A percentile compares a stretch with the other conserved stretches of the same genome.
These are phyloP conservation scores for Sphyrna mokarran DNA, from an alignment of 2,113 vertebrate genomes.

Conservation along the genomic window DNA sequence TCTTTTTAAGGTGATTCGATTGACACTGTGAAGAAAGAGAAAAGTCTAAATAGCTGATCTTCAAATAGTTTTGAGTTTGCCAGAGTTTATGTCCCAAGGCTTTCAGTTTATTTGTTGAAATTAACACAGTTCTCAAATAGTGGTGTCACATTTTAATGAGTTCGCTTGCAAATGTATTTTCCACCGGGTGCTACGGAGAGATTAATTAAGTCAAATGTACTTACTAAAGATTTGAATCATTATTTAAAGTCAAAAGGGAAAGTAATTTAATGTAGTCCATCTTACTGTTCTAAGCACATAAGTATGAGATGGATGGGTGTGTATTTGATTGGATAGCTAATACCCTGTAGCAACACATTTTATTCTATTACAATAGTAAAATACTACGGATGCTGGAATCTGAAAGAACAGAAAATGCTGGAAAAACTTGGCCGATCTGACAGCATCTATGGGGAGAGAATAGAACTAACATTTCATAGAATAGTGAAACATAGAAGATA, in stretches of 20 bases:
- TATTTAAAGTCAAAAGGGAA: neutral
- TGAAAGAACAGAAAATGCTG: too few relatives aligned
- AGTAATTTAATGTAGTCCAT: neutral
- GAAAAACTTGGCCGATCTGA: too few relatives aligned
- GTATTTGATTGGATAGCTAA: neutral
- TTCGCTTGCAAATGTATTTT: neutral
- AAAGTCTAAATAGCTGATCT: neutral
- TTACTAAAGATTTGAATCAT: neutral
- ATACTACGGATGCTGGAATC: too few relatives aligned
- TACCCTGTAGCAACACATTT: neutral
- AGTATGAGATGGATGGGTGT: neutral
- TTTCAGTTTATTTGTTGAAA: neutral
- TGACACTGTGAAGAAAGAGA: neutral
- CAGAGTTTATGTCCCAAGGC: neutral
- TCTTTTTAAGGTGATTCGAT: neutral
- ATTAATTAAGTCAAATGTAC: neutral
- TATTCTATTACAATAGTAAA: too few relatives aligned
- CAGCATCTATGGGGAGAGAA: too few relatives aligned
- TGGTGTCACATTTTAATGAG: slow-evolving; percentile 1
- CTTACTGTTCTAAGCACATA: neutral
- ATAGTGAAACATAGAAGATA: too few relatives aligned
- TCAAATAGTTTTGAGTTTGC: neutral
- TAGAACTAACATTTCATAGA: too few relatives aligned
- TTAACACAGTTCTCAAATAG: neutral
- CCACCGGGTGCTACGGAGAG: neutral